A percentile compares a stretch with the other conserved stretches of the same genome.
phyloP scores from a whole-genome alignment of 1,140 invertebrate genomes.

The Aphaenogaster floridana region DNA sequence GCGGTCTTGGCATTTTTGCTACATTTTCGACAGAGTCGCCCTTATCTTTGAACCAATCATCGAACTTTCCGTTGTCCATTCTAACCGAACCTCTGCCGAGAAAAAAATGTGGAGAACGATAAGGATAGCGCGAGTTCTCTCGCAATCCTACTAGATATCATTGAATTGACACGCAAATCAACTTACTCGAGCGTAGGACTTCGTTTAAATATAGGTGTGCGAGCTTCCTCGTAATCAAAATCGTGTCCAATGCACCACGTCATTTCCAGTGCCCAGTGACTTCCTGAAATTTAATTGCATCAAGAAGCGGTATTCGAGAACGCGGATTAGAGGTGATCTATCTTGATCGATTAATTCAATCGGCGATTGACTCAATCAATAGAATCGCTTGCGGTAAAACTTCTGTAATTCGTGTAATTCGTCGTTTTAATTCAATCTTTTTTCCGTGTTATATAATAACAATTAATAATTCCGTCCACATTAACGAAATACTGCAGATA shows the following conservation, averaged over 20 bases:
- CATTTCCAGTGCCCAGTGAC: constrained; percentile 96
- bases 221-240: constrained; percentile 92
- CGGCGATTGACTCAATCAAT: neutral
- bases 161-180: neutral
- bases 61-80: constrained; percentile 84
- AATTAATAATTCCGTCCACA: neutral
- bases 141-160: neutral
- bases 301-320: neutral
- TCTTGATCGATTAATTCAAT: neutral
- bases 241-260: constrained; percentile 94
- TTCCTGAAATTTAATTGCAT: constrained; percentile 87
- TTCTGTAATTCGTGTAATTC: too few species aligned
- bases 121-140: neutral
- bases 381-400: neutral
- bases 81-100: constrained; percentile 84
- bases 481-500: neutral
- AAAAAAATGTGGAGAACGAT: constrained; percentile 5
- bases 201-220: constrained; percentile 88
- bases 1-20: constrained; percentile 89
- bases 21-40: constrained; percentile 91
- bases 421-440: neutral
- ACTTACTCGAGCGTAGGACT: constrained; percentile 89
- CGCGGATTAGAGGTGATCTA: neutral
- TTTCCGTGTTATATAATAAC: neutral
- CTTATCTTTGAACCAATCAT: constrained; percentile 83